Percentiles rank a stretch among this genome's conserved stretches.
These are phyloP conservation scores for Eretmodus cyanostictus DNA, from an alignment of 2,113 vertebrate genomes.

Conservation along the genomic window DNA sequence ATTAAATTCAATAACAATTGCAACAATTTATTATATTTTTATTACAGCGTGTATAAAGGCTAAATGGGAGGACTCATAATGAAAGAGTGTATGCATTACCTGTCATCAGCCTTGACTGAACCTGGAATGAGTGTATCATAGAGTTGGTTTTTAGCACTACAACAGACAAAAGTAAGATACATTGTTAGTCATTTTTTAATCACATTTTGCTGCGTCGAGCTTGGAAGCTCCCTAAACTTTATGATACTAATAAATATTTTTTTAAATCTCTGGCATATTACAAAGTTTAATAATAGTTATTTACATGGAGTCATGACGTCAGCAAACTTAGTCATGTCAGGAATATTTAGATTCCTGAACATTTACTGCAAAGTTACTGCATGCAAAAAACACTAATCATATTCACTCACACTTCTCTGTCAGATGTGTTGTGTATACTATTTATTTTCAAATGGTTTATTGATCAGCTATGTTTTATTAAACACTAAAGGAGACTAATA, in stretches of 20 bases:
- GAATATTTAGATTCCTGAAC: not conserved
- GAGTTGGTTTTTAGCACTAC: conserved; percentile 22
- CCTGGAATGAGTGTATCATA: conserved; percentile 12
- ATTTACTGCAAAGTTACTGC: not conserved
- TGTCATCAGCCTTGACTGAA: conserved; percentile 8
- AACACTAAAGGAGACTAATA: not conserved
- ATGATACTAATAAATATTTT: not conserved
- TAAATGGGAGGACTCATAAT: not conserved
- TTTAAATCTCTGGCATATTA: not conserved
- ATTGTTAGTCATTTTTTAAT: not conserved
- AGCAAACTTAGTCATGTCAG: not conserved
- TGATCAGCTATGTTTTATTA: not conserved
- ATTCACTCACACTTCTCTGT: not conserved
- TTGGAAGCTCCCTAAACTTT: not conserved
- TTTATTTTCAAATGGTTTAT: not conserved
- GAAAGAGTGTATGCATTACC: conserved; percentile 10
- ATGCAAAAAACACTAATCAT: not conserved
- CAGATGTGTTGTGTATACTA: not conserved
- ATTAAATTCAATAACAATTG: not conserved
- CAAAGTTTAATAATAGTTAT: not conserved
- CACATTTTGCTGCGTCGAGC: not conserved
- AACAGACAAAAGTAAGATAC: not conserved
- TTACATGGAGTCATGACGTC: not conserved
- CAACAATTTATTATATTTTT: not conserved
- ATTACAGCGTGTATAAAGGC: not conserved